Evolutionary conservation across 2,113 vertebrate genomes (phyloP).

Genomic region (Martes martes): DNA sequence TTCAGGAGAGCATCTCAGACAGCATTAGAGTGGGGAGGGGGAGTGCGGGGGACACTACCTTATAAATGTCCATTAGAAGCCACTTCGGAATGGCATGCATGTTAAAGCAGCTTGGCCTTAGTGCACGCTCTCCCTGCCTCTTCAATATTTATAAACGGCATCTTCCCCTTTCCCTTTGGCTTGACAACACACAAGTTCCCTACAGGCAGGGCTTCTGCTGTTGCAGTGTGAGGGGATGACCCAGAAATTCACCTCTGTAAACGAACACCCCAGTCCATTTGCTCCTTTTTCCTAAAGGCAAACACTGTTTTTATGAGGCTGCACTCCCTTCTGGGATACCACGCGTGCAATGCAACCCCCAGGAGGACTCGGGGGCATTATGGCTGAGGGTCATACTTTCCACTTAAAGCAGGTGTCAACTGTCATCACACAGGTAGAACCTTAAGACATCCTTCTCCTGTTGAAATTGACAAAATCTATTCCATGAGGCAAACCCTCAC

Average conservation of each 20-base stretch:
- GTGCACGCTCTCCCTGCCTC: not conserved
- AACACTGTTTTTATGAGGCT: accelerated
- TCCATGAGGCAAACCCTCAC: not conserved
- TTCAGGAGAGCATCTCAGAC: not conserved
- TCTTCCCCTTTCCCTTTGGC: not conserved
- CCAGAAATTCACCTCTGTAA: not conserved
- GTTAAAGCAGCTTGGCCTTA: not conserved
- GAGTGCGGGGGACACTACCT: not conserved
- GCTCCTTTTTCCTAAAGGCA: not conserved
- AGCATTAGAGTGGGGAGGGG: not conserved
- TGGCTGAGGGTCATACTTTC: not conserved
- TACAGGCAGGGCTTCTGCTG: not conserved
- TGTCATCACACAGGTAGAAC: not conserved
- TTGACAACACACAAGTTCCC: not conserved
- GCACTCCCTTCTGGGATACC: not conserved
- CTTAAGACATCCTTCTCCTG: no score
- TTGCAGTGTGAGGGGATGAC: not conserved
- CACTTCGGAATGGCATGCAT: not conserved
- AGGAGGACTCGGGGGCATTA: not conserved
- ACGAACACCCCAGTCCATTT: not conserved
- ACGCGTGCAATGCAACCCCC: not conserved
- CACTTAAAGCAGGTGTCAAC: not conserved
- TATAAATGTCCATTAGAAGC: not conserved
- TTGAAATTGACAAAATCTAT: not conserved
- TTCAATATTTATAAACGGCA: not conserved